Evolutionary conservation across 2,113 vertebrate genomes (phyloP), one percentile per base, ranked within the genome.

Genomic region (Takifugu bimaculatus): DNA sequence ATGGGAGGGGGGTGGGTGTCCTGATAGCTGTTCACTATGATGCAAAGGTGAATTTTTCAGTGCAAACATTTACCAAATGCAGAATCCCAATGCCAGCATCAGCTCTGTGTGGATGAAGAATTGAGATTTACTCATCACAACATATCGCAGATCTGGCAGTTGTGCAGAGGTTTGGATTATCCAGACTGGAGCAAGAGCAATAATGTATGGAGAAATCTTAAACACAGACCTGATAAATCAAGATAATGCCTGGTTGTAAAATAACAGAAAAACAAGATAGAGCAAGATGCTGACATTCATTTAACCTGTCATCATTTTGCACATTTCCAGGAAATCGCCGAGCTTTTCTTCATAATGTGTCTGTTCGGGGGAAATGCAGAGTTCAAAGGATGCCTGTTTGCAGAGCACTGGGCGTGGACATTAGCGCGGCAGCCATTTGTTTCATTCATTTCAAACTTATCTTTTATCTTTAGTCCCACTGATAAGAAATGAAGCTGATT

Each of bases 341-440:
- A 39, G 55, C 52, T 62, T 79, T 68, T 71, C 59, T 60, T 65
- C 15, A 4, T 83, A 81, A 80, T 51, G 57, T 77, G 84, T 87
- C 77, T 39, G 43, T 71, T 66, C 47, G 61, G 66, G 64, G 57
- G 59, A 79, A 82, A 80, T 75, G 58, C 69, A 75, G 57, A 80
- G 83, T 77, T 84, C 75, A 83, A 73, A 79, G 53, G 72, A 81
- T 77, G 76, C 77, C 14, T 82, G 75, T 87, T 88, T 85, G 84
- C 77, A 79, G 62, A 86, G 79, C 49, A 6, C 20, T 74, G 80
- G 80, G 80, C 66, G 77, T 82, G 47, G 50, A 69, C 68, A 67
- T 72, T 57, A 59, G 62, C 62, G 80, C 68, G 80, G 66, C 60
- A 75, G 65, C 57, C 54, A 74, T 77, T 74, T 60, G 12, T 72